A percentile compares a stretch with the other conserved stretches of the same genome.
These are phyloP conservation scores for Palythoa grandiflora DNA, from an alignment of 92 coral and sea anemone genomes.

Conservation along the genomic window DNA sequence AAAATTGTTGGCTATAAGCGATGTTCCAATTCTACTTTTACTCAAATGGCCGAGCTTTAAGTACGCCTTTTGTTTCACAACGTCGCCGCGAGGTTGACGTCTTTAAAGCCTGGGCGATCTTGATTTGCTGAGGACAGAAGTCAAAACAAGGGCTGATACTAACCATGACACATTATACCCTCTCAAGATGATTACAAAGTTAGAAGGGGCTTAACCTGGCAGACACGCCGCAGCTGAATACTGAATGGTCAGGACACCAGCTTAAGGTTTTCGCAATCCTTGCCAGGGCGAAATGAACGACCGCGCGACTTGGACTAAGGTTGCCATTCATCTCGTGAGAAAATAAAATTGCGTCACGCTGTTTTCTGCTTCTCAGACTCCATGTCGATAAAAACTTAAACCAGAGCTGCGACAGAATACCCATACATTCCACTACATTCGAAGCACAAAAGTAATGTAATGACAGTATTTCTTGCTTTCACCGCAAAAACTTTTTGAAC, in stretches of 20 bases:
- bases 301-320: neutral
- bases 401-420: neutral
- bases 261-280: slow-evolving; percentile 5
- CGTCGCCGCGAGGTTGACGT: slow-evolving; percentile 34
- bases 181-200: slow-evolving; percentile 20
- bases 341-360: slow-evolving; percentile 28
- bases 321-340: neutral
- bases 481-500: neutral
- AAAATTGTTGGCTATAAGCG: too few species aligned
- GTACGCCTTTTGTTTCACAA: slow-evolving; percentile 38
- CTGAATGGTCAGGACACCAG: slow-evolving; percentile 29
- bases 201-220: slow-evolving; percentile 20
- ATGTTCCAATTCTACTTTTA: neutral
- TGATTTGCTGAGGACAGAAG: slow-evolving; percentile 36
- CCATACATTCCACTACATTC: neutral
- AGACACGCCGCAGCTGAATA: slow-evolving; percentile 40
- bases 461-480: too few species aligned
- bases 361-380: neutral
- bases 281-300: neutral
- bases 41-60: neutral
- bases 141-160: slow-evolving; percentile 46
- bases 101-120: slow-evolving; percentile 48
- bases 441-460: neutral
- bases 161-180: slow-evolving; percentile 44
- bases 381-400: neutral